These are phyloP conservation scores for Rhorus exstirpatorius DNA, from an alignment of 2,888 invertebrate species.

Conservation along the genomic window DNA sequence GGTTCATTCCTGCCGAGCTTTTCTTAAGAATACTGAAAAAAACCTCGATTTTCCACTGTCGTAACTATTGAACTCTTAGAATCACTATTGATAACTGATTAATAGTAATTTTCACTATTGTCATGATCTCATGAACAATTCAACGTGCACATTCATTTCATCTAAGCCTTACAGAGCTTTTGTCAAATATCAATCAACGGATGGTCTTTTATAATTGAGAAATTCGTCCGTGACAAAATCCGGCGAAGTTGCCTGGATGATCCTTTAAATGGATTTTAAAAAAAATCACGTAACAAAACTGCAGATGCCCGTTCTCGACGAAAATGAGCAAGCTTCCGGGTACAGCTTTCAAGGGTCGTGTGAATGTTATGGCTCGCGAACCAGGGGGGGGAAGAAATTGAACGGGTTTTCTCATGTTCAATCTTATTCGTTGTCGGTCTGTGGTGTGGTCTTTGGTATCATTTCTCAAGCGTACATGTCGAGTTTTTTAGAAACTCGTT, in stretches of 20 bases:
- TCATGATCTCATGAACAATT: background rate
- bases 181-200: too few species aligned
- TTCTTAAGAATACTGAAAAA: background rate
- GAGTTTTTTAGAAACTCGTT: too few species aligned
- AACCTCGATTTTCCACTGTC: background rate
- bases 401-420: conserved; percentile 21
- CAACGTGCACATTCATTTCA: background rate
- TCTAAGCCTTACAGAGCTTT: too few species aligned
- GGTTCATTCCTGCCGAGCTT: background rate
- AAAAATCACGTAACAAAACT: background rate
- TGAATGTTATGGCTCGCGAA: background rate
- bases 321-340: background rate
- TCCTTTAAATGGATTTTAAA: background rate
- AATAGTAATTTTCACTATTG: background rate
- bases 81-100: background rate
- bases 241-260: too few species aligned
- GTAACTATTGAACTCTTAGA: background rate
- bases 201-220: too few species aligned
- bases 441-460: too few species aligned
- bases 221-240: too few species aligned
- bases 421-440: too few species aligned
- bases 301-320: background rate
- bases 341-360: background rate
- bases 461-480: too few species aligned
- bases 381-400: conserved; percentile 6